These are phyloP conservation scores for Stegostoma tigrinum DNA, from an alignment of 2,113 vertebrate genomes.

Conservation along the genomic window DNA sequence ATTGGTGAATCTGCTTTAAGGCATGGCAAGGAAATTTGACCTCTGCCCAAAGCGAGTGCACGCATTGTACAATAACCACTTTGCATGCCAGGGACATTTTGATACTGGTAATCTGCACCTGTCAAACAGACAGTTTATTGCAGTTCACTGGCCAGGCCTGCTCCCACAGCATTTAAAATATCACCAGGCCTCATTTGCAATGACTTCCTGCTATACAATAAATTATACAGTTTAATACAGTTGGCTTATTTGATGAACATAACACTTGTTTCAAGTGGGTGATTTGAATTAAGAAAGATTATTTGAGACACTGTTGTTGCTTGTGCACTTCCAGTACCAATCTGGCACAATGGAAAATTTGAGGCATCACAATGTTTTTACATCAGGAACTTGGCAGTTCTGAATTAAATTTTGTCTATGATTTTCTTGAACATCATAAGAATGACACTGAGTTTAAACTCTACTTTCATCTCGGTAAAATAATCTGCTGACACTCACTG, in stretches of 20 bases:
- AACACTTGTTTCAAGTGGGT: not conserved
- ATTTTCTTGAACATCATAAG: not conserved
- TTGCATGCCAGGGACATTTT: not conserved
- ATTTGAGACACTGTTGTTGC: not conserved
- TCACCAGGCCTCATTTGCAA: not conserved
- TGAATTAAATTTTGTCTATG: not conserved
- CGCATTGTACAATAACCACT: too few species aligned
- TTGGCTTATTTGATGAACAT: too few species aligned
- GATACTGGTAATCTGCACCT: not conserved
- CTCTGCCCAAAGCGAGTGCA: not conserved
- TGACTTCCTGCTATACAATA: not conserved
- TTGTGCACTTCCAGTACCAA: not conserved
- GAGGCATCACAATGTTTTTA: not conserved
- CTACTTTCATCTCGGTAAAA: not conserved
- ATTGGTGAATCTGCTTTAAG: not conserved
- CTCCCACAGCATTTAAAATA: not conserved
- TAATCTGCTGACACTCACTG: not conserved
- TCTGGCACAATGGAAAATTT: not conserved
- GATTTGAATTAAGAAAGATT: not conserved
- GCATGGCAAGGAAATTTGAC: not conserved
- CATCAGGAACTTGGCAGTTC: not conserved
- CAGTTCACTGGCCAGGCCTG: not conserved
- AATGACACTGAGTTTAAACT: not conserved
- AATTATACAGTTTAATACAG: not conserved
- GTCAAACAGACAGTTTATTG: not conserved